A percentile compares a stretch with the other conserved stretches of the same genome.
These are phyloP conservation scores for Vespertilio murinus DNA, from an alignment of 2,797 vertebrate genomes.

Conservation along the genomic window DNA sequence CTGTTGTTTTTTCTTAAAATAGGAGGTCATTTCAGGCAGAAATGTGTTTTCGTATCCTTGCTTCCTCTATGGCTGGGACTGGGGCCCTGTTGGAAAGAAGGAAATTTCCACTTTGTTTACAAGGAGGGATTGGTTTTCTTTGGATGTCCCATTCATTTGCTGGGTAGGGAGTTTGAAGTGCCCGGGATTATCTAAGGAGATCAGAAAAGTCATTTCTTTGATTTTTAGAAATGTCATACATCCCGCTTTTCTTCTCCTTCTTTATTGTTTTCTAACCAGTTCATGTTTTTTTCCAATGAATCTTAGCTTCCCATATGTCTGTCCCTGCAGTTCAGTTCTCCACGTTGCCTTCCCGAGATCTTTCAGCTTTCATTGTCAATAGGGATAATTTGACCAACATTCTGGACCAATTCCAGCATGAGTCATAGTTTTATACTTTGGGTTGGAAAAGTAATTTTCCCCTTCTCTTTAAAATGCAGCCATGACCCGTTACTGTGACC, in stretches of 20 bases:
- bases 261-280: not conserved
- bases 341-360: constrained; percentile 11
- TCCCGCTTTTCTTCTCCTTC: not conserved
- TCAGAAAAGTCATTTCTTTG: constrained; percentile 55
- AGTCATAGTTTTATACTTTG: constrained; percentile 77
- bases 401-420: constrained; percentile 64
- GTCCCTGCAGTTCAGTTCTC: not conserved
- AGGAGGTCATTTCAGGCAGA: constrained; percentile 80
- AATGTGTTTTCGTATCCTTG: constrained; percentile 72
- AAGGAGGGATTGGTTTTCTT: constrained; percentile 76
- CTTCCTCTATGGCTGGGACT: constrained; percentile 70
- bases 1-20: constrained; percentile 81
- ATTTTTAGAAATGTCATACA: constrained; percentile 28
- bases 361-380: constrained; percentile 52
- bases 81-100: constrained; percentile 72
- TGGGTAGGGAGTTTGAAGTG: constrained; percentile 75
- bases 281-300: constrained; percentile 18
- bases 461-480: constrained; percentile 55
- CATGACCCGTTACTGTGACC: constrained; percentile 1
- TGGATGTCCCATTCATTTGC: constrained; percentile 63
- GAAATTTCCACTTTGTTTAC: constrained; percentile 78
- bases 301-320: not conserved
- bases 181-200: constrained; percentile 77
- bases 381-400: constrained; percentile 40
- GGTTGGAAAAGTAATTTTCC: constrained; percentile 65